These are phyloP conservation scores for Diacarnus erythraeanus DNA, from an alignment of 37 sponge, comb jelly and placozoan species.

Conservation along the genomic window DNA sequence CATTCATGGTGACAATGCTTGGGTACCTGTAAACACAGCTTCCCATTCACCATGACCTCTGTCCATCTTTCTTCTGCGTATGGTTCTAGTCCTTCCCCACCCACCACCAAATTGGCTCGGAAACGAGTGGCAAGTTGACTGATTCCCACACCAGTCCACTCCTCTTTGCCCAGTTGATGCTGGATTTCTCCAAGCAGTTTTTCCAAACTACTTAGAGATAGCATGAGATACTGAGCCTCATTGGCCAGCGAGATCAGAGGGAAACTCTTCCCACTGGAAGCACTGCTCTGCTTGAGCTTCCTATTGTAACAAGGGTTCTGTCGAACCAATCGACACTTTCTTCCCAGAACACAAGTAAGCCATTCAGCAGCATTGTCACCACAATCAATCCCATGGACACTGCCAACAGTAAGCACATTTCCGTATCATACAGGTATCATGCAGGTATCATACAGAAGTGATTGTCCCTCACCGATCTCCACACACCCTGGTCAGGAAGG, in stretches of 20 bases:
- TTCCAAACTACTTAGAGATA: conserved; percentile 51
- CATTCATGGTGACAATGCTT: no score
- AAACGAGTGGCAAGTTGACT: conserved; percentile 47
- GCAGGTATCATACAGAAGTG: no score
- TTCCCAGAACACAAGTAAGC: conserved; percentile 55
- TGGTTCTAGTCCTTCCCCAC: conserved; percentile 22
- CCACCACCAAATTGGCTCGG: conserved; percentile 76
- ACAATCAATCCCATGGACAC: conserved; percentile 63
- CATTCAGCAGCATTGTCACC: conserved; percentile 71
- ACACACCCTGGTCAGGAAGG: conserved; percentile 3
- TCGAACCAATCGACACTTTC: conserved; percentile 61
- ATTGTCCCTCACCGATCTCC: conserved; percentile 3
- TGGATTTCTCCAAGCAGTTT: conserved; percentile 9
- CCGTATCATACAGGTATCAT: background rate
- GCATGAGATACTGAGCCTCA: conserved; percentile 74
- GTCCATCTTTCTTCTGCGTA: conserved; percentile 77
- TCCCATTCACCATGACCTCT: conserved; percentile 40
- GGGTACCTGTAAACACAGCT: conserved; percentile 30
- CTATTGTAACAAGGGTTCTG: conserved; percentile 49
- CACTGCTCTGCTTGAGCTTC: conserved; percentile 23
- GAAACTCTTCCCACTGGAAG: background rate
- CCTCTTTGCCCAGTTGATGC: background rate
- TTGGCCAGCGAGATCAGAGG: conserved; percentile 68
- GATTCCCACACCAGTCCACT: background rate
- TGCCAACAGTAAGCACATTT: no score